Percentiles rank a stretch among this genome's conserved stretches.
Conservation (phyloP, 2,888 invertebrate genomes). For the Xylocampa areola region DNA sequence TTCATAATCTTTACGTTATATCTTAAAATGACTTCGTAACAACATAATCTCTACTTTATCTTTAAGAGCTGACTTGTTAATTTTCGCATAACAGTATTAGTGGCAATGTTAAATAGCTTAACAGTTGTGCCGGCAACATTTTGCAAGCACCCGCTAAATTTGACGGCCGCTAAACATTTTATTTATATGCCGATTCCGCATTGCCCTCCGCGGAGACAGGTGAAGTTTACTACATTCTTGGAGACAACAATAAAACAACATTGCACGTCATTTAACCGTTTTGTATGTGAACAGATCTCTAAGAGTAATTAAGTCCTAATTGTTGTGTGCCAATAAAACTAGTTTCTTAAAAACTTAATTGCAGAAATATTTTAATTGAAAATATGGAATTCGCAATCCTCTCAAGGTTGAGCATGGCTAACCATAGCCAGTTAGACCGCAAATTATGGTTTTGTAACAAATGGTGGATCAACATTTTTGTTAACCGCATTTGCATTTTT, state of each 20-base stretch:
- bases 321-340: constrained; percentile 44
- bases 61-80: constrained; percentile 58
- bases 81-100: constrained; percentile 76
- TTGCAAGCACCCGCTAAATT: constrained; percentile 79
- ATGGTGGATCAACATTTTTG: constrained; percentile 20
- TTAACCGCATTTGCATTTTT: constrained; percentile 42
- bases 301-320: constrained; percentile 38
- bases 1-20: constrained; percentile 18
- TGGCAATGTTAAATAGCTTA: constrained; percentile 75
- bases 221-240: constrained; percentile 29
- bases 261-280: constrained; percentile 29
- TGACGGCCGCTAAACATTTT: constrained; percentile 73
- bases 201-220: constrained; percentile 43
- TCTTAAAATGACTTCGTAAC: constrained; percentile 31
- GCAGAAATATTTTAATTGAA: constrained; percentile 46
- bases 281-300: constrained; percentile 39
- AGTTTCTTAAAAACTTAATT: constrained; percentile 37
- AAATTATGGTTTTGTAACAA: constrained; percentile 52
- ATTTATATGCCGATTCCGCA: constrained; percentile 74
- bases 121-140: constrained; percentile 71
- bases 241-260: constrained; percentile 40
- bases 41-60: constrained; percentile 29
- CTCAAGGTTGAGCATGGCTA: constrained; percentile 55
- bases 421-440: constrained; percentile 32
- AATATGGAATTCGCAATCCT: constrained; percentile 47